These are phyloP conservation scores for Clarias laeviceps DNA, from an alignment of 2,797 vertebrate species.

Conservation along the genomic window DNA sequence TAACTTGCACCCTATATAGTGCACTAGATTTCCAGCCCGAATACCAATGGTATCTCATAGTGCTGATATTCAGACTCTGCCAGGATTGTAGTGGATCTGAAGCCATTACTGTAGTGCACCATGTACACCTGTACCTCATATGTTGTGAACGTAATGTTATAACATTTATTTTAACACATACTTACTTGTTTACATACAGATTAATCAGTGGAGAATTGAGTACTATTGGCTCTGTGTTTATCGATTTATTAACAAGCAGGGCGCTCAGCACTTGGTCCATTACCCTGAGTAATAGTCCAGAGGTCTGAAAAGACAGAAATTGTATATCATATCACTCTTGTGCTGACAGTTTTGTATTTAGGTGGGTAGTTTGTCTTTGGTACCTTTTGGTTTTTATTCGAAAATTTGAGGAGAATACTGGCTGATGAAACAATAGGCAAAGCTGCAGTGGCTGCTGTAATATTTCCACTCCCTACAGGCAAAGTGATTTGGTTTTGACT, in stretches of 20 bases:
- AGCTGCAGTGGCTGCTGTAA: conserved; percentile 70
- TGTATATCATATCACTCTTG: background rate
- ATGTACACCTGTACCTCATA: background rate
- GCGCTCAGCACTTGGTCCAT: conserved; percentile 83
- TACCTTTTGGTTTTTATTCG: conserved; percentile 63
- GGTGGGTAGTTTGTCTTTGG: background rate
- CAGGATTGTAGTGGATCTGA: background rate
- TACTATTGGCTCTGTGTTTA: conserved; percentile 73
- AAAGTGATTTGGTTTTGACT: conserved; percentile 79
- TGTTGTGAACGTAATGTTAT: too few relatives aligned
- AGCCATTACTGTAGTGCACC: background rate
- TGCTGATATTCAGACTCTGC: too few relatives aligned
- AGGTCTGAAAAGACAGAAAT: conserved; percentile 64
- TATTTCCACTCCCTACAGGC: conserved; percentile 59
- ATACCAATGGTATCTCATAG: too few relatives aligned
- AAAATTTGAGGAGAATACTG: conserved; percentile 83
- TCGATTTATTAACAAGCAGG: conserved; percentile 79
- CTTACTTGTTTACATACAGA: conserved; percentile 89
- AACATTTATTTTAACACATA: background rate
- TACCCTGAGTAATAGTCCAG: conserved; percentile 74
- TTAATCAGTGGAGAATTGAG: conserved; percentile 79
- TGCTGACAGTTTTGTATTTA: background rate
- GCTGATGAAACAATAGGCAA: conserved; percentile 81
- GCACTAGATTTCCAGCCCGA: too few relatives aligned
- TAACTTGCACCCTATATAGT: too few relatives aligned